Conservation (phyloP, 2,797 vertebrate genomes). For the Chrosomus eos region DNA sequence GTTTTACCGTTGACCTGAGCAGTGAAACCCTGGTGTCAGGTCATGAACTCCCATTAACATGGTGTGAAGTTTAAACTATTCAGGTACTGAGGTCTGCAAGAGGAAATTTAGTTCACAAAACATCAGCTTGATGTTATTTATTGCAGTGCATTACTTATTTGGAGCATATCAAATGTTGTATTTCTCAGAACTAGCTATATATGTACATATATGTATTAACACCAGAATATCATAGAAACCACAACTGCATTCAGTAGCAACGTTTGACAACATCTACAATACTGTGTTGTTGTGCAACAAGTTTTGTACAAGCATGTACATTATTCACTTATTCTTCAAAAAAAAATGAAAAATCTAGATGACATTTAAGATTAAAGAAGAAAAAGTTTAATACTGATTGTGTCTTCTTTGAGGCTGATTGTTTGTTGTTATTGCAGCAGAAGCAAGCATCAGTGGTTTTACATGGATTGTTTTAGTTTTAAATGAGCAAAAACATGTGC, state of each 20-base stretch:
- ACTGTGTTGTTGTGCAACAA: background rate
- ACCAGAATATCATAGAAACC: background rate
- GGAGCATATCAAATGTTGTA: background rate
- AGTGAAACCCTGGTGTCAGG: slow-evolving; percentile 28
- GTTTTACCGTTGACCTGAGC: slow-evolving; percentile 35
- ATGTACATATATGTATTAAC: background rate
- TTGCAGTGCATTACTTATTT: background rate
- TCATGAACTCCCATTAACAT: slow-evolving; percentile 34
- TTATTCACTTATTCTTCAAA: background rate
- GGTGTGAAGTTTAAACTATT: slow-evolving; percentile 12
- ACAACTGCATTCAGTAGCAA: background rate
- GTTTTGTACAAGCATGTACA: background rate
- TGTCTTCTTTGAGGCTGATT: background rate
- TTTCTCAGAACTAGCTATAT: background rate
- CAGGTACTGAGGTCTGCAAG: background rate
- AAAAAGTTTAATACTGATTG: background rate
- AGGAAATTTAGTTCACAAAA: background rate
- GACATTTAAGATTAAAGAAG: background rate
- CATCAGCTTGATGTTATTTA: background rate
- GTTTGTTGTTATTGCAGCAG: background rate
- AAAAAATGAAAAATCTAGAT: background rate
- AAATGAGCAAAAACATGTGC: background rate
- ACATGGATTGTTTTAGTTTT: background rate
- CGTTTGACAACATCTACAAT: background rate
- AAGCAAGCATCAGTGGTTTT: background rate